Conservation (phyloP, 1,140 invertebrate species). For the Diabrotica virgifera region DNA sequence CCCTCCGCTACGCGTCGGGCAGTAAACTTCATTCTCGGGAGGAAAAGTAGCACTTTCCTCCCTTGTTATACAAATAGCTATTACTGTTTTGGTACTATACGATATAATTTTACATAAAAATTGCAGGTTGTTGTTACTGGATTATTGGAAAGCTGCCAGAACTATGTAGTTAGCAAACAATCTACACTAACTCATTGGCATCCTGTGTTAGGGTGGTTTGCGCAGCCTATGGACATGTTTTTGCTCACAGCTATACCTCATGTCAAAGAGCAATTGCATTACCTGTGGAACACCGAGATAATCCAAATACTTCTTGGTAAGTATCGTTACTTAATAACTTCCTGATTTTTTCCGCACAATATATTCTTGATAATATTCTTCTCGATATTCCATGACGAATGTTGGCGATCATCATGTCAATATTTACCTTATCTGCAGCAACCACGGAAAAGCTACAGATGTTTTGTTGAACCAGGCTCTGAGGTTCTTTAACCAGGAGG, state of each 20-base stretch:
- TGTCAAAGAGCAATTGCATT: slow-evolving; percentile 78
- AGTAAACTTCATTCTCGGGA: too few relatives aligned
- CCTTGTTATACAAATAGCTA: too few relatives aligned
- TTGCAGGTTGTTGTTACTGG: slow-evolving; percentile 73
- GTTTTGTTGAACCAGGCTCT: too few relatives aligned
- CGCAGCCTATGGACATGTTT: slow-evolving; percentile 78
- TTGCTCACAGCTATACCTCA: slow-evolving; percentile 78
- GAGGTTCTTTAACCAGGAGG: too few relatives aligned
- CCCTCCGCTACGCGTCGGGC: too few relatives aligned
- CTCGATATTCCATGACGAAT: too few relatives aligned
- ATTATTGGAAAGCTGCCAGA: slow-evolving; percentile 79
- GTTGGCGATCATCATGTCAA: too few relatives aligned
- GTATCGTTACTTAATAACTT: neutral
- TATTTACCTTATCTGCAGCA: too few relatives aligned
- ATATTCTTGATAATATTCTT: too few relatives aligned
- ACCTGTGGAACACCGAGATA: slow-evolving; percentile 73
- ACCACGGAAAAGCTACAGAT: too few relatives aligned
- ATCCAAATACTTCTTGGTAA: slow-evolving; percentile 51
- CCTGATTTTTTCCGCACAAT: neutral
- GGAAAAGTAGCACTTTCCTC: too few relatives aligned
- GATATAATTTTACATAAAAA: neutral
- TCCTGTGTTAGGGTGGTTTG: slow-evolving; percentile 96
- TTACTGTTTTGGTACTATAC: too few relatives aligned
- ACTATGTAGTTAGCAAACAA: slow-evolving; percentile 81
- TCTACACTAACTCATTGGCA: slow-evolving; percentile 95